These are phyloP conservation scores for Rhinichthys klamathensis DNA, from an alignment of 2,113 vertebrate species.

Conservation along the genomic window DNA sequence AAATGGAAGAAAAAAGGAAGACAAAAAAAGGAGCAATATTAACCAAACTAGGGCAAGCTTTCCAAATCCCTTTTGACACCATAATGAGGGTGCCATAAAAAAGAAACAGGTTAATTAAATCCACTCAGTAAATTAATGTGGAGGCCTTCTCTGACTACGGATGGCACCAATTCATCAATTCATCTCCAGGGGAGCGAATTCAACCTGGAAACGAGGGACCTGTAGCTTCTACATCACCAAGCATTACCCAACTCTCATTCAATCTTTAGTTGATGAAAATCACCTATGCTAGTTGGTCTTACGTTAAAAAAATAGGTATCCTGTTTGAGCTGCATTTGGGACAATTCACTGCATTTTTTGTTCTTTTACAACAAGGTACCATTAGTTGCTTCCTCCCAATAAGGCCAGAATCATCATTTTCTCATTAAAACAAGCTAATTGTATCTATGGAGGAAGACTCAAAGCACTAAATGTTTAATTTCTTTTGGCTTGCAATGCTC, in stretches of 20 bases:
- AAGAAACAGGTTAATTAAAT: constrained; percentile 65
- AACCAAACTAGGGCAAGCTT: constrained; percentile 59
- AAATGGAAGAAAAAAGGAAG: constrained; percentile 2
- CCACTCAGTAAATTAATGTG: constrained; percentile 43
- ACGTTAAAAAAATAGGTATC: not conserved
- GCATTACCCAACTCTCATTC: not conserved
- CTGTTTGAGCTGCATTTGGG: not conserved
- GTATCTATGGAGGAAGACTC: not conserved
- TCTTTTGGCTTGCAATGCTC: not conserved
- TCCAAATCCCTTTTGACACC: constrained; percentile 58
- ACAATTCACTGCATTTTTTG: not conserved
- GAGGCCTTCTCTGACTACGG: constrained; percentile 40
- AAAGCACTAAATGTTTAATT: not conserved
- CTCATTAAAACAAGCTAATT: not conserved
- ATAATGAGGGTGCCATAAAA: constrained; percentile 63
- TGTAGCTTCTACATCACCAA: constrained; percentile 28
- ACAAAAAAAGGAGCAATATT: constrained; percentile 37
- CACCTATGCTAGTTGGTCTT: not conserved
- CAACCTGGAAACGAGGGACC: constrained; percentile 41
- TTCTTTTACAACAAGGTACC: not conserved
- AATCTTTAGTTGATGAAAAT: not conserved
- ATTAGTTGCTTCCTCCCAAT: not conserved
- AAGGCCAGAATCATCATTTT: not conserved
- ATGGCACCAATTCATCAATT: constrained; percentile 58
- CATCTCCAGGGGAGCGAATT: constrained; percentile 53